Conservation (phyloP, 1,140 invertebrate genomes). For the Eumaeus atala region DNA sequence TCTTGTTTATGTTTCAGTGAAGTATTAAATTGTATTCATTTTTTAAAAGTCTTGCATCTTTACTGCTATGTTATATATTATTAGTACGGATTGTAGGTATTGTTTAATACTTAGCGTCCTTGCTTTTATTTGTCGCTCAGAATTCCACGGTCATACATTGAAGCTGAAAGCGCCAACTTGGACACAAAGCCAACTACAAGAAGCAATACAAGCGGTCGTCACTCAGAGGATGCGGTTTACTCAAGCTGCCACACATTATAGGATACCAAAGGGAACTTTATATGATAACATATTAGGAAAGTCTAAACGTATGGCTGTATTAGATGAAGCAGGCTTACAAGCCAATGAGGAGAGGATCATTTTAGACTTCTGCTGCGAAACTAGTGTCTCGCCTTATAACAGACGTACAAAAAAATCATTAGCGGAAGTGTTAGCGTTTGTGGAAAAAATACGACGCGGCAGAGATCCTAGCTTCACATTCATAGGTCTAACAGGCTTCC, state of each 20-base stretch:
- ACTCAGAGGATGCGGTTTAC: slow-evolving; percentile 86
- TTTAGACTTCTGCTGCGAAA: slow-evolving; percentile 84
- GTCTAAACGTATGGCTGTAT: slow-evolving; percentile 83
- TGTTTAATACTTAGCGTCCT: slow-evolving; percentile 32
- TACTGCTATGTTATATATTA: no score
- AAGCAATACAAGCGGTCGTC: slow-evolving; percentile 84
- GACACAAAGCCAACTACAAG: slow-evolving; percentile 83
- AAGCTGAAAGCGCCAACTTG: slow-evolving; percentile 85
- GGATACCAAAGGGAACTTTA: slow-evolving; percentile 85
- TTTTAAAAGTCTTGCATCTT: no score
- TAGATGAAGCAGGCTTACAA: slow-evolving; percentile 81
- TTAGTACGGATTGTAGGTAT: slow-evolving; percentile 26
- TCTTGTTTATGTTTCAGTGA: no score
- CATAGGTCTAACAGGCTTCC: slow-evolving; percentile 79
- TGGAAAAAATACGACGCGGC: slow-evolving; percentile 76
- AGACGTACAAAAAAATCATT: slow-evolving; percentile 82
- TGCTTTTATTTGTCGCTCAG: slow-evolving; percentile 46
- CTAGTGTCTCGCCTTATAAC: slow-evolving; percentile 82
- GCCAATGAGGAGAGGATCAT: slow-evolving; percentile 78
- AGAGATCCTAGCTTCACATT: slow-evolving; percentile 80
- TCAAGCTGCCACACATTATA: slow-evolving; percentile 80
- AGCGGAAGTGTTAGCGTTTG: slow-evolving; percentile 78
- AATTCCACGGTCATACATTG: slow-evolving; percentile 47
- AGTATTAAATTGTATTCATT: no score
- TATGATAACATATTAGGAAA: slow-evolving; percentile 88